A percentile compares a stretch with the other conserved stretches of the same genome.
These are phyloP conservation scores for Sciurus niger DNA, from an alignment of 2,113 vertebrate genomes.

Conservation along the genomic window DNA sequence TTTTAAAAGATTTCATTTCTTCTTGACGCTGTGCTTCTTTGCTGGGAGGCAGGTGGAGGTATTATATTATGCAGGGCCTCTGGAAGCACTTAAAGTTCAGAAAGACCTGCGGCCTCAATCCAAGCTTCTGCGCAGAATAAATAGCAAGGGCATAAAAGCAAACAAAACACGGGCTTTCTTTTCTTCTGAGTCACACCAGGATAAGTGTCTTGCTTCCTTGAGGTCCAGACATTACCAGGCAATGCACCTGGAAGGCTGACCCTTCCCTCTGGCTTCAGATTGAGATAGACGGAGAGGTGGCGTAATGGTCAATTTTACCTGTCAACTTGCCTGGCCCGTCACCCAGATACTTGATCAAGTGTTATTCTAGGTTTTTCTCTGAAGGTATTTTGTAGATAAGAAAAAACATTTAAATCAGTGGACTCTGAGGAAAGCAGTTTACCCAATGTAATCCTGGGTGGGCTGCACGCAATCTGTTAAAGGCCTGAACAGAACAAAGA, in stretches of 20 bases:
- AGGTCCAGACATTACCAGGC: background rate
- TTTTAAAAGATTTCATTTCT: slow-evolving; percentile 79
- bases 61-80: slow-evolving; percentile 64
- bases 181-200: background rate
- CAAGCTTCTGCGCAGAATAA: slow-evolving; percentile 45
- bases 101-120: slow-evolving; percentile 45
- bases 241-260: background rate
- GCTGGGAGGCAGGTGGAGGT: slow-evolving; percentile 10
- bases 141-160: background rate
- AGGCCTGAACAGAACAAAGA: background rate
- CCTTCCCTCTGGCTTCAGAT: background rate
- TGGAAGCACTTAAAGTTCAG: slow-evolving; percentile 73
- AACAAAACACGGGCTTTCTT: slow-evolving; percentile 51
- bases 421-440: background rate
- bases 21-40: slow-evolving; percentile 58
- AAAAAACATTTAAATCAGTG: background rate
- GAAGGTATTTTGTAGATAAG: background rate
- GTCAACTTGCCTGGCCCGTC: background rate
- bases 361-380: slow-evolving; percentile 6
- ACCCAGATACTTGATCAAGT: background rate
- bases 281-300: background rate
- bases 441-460: background rate
- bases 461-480: background rate
- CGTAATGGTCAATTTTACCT: background rate
- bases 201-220: background rate